Conservation (phyloP, 2,113 vertebrate genomes). For the Equus quagga region DNA sequence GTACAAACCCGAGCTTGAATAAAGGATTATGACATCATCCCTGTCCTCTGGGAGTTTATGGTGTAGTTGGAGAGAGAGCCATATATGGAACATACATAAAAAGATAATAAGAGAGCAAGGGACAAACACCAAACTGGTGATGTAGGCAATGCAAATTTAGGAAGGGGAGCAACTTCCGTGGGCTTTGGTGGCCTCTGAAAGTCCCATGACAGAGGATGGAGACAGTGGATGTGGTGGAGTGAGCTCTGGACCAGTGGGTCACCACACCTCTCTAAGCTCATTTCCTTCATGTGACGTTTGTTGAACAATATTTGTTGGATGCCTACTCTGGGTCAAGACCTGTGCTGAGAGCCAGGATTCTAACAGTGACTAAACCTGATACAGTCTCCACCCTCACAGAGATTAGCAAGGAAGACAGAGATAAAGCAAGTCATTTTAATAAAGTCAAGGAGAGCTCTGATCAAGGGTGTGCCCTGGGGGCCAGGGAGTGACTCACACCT, state of each 20-base stretch:
- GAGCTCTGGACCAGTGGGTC: not conserved
- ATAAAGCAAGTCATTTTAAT: not conserved
- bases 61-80: not conserved
- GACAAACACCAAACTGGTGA: not conserved
- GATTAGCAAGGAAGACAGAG: not conserved
- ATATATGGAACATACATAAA: not conserved
- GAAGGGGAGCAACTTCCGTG: not conserved
- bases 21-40: not conserved
- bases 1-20: not conserved
- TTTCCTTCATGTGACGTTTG: conserved; percentile 8
- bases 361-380: not conserved
- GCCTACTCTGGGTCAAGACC: not conserved
- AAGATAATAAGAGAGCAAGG: not conserved
- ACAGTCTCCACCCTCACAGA: not conserved
- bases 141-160: not conserved
- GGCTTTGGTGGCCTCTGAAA: not conserved
- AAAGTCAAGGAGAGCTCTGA: not conserved
- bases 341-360: not conserved
- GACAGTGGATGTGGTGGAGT: not conserved
- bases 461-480: not conserved
- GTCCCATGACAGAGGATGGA: not conserved
- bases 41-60: not conserved
- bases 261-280: conserved; percentile 8
- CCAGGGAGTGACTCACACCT: not conserved
- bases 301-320: not conserved